Percentiles rank a stretch among this genome's conserved stretches.
These are phyloP conservation scores for Phyllostomus hastatus DNA, from an alignment of 2,113 vertebrate genomes.

Conservation along the genomic window DNA sequence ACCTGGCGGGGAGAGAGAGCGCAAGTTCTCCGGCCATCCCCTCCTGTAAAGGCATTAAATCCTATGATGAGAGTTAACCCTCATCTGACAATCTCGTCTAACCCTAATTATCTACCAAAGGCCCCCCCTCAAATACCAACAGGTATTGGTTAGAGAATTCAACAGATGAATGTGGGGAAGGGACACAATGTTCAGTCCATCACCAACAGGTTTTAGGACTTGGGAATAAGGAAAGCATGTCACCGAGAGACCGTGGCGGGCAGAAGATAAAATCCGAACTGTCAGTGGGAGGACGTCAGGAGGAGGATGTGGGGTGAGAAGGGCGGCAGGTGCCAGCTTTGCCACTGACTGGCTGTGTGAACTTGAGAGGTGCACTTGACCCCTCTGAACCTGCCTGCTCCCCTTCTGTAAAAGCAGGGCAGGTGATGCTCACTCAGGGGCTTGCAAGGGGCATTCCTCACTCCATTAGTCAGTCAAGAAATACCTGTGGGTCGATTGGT, in stretches of 20 bases:
- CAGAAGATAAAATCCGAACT: not conserved
- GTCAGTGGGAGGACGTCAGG: not conserved
- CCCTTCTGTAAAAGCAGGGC: not conserved
- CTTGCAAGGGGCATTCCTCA: not conserved
- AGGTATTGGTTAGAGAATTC: not conserved
- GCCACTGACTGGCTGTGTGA: not conserved
- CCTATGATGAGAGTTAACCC: no score
- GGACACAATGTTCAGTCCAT: not conserved
- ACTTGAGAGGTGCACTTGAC: not conserved
- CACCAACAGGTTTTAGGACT: not conserved
- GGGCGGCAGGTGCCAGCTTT: not conserved
- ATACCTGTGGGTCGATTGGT: no score
- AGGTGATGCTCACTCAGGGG: rapidly evolving
- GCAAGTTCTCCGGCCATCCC: not conserved
- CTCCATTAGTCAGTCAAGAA: not conserved
- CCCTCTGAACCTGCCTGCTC: not conserved
- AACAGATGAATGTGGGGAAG: not conserved
- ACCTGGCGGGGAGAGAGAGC: not conserved
- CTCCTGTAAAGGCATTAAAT: not conserved
- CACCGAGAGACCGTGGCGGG: not conserved
- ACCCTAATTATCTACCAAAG: not conserved
- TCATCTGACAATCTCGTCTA: not conserved
- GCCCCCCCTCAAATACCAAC: not conserved
- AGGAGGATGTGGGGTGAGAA: not conserved
- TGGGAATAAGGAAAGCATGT: not conserved